Evolutionary conservation across 2,113 vertebrate genomes (phyloP), one percentile per base, ranked within the genome.

Genomic region (Syrrhaptes paradoxus): DNA sequence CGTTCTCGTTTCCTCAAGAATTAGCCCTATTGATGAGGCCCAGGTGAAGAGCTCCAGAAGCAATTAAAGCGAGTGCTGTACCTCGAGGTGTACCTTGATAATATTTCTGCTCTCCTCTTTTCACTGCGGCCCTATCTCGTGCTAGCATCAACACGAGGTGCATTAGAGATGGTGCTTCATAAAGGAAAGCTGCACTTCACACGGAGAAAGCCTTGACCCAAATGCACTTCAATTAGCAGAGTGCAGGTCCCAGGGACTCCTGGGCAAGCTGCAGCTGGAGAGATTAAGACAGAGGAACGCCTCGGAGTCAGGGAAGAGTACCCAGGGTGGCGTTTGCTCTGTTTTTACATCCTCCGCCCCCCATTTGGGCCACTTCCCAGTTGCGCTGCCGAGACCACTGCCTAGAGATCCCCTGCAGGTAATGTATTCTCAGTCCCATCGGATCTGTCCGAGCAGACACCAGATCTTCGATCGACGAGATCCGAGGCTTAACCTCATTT

Each of bases 21-120:
- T 97, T 94, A 97, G 83, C 95, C 74, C 96, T 93, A 48, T 83
- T 86, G 95, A 95, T 68, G 87, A 52, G 86, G 72, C 77, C 57
- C 59, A 67, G 88, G 81, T 93, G 61, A 97, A 93, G 88, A 95
- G 70, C 91, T 97, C 83, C 95, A 96, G 87, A 94, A 96, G 96
- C 93, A 97, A 96, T 97, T 97, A 98, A 97, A 97, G 70, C 13
- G 6, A 96, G 90, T 85, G 85, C 76, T 93, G 78, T 51, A 80
- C 95, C 76, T 94, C 32, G 28, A 73, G 89, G 70, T 16, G 57
- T 36, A 65, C 45, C 89, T 88, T 71, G 74, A 79, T 67, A 95
- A 85, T 87, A 76, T 38, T 83, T 81, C 76, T 92, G 70, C 48
- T 87, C 75, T 85, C 72, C 51, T 86, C 90, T 83, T 87, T 72